Conservation (phyloP, 2,888 invertebrate species). For the Cheilosia vernalis region DNA sequence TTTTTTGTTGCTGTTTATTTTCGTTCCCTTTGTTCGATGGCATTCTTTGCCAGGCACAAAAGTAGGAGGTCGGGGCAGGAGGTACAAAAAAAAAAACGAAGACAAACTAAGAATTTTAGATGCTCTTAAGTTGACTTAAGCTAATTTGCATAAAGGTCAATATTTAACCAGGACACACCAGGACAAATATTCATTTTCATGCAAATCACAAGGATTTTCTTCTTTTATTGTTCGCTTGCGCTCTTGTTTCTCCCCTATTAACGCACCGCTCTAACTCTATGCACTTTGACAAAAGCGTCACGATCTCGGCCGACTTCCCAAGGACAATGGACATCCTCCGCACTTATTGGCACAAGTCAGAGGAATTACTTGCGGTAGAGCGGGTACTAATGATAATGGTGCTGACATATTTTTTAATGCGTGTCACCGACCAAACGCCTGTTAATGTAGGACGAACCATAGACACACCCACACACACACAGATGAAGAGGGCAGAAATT, state of each 20-base stretch:
- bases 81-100: neutral
- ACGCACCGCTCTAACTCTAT: neutral
- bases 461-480: neutral
- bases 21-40: constrained; percentile 56
- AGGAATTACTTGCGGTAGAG: constrained; percentile 60
- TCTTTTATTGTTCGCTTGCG: constrained; percentile 76
- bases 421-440: constrained; percentile 39
- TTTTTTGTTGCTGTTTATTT: constrained; percentile 16
- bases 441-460: constrained; percentile 31
- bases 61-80: neutral
- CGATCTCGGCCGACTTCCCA: constrained; percentile 51
- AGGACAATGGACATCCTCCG: constrained; percentile 56
- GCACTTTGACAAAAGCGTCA: constrained; percentile 51
- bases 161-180: constrained; percentile 76
- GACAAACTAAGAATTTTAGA: constrained; percentile 68
- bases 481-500: constrained; percentile 7
- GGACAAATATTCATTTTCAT: constrained; percentile 80
- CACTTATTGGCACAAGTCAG: constrained; percentile 58
- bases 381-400: constrained; percentile 68
- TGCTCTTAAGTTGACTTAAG: constrained; percentile 85
- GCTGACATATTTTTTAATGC: constrained; percentile 73
- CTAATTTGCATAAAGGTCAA: constrained; percentile 79
- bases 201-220: constrained; percentile 81
- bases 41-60: constrained; percentile 58
- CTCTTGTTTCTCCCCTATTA: neutral